A percentile compares a stretch with the other conserved stretches of the same genome.
phyloP scores from a whole-genome alignment of 2,888 invertebrate species.

The Athalia cordata region DNA sequence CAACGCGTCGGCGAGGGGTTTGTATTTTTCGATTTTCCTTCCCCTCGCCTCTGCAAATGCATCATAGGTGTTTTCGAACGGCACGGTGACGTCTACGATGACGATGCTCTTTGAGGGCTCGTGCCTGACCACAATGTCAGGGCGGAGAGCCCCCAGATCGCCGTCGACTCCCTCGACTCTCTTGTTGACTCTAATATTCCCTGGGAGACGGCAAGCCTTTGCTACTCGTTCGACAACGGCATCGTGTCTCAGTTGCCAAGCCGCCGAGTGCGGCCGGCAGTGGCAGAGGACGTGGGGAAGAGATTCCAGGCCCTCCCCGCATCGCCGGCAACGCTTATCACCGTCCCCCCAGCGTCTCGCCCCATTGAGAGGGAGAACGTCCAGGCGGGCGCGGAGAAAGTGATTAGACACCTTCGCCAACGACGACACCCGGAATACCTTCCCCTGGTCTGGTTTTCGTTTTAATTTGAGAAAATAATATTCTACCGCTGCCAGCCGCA shows the following conservation, averaged over 20 bases:
- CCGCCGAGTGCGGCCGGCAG: conserved; percentile 61
- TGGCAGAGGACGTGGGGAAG: conserved; percentile 67
- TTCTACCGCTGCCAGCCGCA: conserved; percentile 28
- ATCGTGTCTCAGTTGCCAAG: conserved; percentile 58
- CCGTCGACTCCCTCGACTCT: conserved; percentile 47
- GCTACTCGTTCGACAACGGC: conserved; percentile 55
- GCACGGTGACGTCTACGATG: conserved; percentile 62
- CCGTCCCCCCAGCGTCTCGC: conserved; percentile 48
- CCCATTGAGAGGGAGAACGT: conserved; percentile 62
- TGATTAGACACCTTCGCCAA: conserved; percentile 55
- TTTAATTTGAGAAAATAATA: conserved; percentile 15
- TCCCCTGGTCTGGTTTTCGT: conserved; percentile 59
- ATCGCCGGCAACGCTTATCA: conserved; percentile 60
- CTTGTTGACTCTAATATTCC: conserved; percentile 49
- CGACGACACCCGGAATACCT: conserved; percentile 54
- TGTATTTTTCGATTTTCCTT: conserved; percentile 57
- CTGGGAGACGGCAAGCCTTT: conserved; percentile 48
- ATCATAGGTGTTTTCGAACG: conserved; percentile 60
- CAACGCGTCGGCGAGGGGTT: conserved; percentile 52
- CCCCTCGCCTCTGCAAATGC: conserved; percentile 57
- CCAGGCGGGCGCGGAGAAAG: conserved; percentile 61
- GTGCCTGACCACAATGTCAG: conserved; percentile 53
- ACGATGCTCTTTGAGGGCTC: conserved; percentile 50
- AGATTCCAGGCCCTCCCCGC: conserved; percentile 55
- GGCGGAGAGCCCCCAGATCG: conserved; percentile 49